Percentiles rank a stretch among this genome's conserved stretches.
phyloP scores from a whole-genome alignment of 2,113 vertebrate species.

The Peromyscus polionotus region DNA sequence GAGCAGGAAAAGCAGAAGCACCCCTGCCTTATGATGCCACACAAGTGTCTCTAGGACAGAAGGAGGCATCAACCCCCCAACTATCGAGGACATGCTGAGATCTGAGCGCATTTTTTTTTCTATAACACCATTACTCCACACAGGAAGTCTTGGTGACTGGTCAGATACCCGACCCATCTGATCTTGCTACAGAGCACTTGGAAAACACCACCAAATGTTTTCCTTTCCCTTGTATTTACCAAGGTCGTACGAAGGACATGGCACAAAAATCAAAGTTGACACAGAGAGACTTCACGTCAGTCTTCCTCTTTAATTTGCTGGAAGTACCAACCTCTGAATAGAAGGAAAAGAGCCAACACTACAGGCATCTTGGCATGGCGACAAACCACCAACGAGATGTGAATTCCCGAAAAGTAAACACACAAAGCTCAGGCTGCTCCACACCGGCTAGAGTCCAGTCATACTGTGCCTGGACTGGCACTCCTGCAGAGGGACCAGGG shows the following conservation, averaged over 20 bases:
- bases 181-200: background rate
- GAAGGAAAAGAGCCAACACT: conserved; percentile 64
- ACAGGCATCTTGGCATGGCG: conserved; percentile 62
- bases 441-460: background rate
- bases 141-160: background rate
- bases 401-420: conserved; percentile 70
- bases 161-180: background rate
- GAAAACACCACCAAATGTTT: background rate
- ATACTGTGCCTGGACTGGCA: background rate
- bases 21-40: background rate
- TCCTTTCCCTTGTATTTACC: background rate
- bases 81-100: background rate
- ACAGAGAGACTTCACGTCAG: background rate
- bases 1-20: background rate
- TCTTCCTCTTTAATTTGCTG: conserved; percentile 78
- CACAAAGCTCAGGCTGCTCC: conserved; percentile 19
- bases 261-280: conserved; percentile 32
- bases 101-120: background rate
- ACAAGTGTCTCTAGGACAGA: background rate
- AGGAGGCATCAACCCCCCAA: background rate
- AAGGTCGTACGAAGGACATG: conserved; percentile 57
- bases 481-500: background rate
- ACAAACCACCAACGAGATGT: conserved; percentile 35
- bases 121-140: background rate
- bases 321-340: conserved; percentile 69